These are phyloP conservation scores for Gyrodactylus salaris DNA, from an alignment of 1,140 invertebrate genomes.

Conservation along the genomic window DNA sequence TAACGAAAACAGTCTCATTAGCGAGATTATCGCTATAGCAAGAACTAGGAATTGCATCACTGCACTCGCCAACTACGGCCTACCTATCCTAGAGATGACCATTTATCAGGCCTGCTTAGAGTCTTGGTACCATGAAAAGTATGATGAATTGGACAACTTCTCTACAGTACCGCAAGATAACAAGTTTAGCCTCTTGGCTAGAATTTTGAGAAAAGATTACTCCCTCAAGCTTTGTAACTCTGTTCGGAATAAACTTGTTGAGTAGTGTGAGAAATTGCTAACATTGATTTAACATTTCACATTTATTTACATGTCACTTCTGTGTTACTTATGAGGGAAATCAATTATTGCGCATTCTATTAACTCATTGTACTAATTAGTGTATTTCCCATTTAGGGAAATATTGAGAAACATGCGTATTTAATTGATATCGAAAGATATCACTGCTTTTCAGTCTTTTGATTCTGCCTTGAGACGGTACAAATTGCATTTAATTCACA, in stretches of 20 bases:
- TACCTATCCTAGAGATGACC: background rate
- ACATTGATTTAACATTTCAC: no score
- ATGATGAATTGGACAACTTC: background rate
- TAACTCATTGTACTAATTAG: no score
- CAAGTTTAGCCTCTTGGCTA: background rate
- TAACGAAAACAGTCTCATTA: background rate
- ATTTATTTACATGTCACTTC: no score
- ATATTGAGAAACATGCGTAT: no score
- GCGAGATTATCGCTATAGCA: background rate
- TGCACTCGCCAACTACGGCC: background rate
- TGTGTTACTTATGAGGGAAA: no score
- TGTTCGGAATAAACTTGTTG: background rate
- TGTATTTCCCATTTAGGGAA: no score
- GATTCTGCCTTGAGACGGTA: no score
- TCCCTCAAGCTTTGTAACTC: background rate
- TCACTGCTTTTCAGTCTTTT: no score
- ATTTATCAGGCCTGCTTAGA: background rate
- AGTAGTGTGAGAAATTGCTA: no score
- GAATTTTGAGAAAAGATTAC: background rate
- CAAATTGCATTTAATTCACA: no score
- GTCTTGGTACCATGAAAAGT: background rate
- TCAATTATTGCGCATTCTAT: no score
- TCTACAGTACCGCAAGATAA: background rate
- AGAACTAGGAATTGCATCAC: background rate
- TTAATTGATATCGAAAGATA: no score